Base-by-base conservation (phyloP, 2,797 vertebrate genomes). In the Gephyroberyx darwinii region DNA sequence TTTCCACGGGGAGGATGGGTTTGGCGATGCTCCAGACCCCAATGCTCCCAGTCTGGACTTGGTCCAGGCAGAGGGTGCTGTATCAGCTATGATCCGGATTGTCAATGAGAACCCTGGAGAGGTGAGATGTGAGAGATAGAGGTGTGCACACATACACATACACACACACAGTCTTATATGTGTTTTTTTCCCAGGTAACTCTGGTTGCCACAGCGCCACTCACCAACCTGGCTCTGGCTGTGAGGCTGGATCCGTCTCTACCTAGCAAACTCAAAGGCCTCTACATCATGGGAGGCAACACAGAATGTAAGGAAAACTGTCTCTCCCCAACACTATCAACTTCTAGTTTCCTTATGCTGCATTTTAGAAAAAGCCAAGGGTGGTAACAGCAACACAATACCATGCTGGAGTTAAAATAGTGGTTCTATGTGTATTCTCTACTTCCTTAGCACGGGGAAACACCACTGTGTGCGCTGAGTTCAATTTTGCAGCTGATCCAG, bases 271-370 rank as follows among this genome's bases (percentile, higher is more conserved):
- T 95, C 7, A 69, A 85, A 84, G 85, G 80, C 17, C 85, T 94
- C 19, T 95, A 93, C 87, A 90, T 94, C 69, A 95, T 93, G 92
- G 94, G 93, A 82, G 93, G 94, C 72, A 95, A 95, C 86, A 93
- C 91, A 1, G 94, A 94, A 52, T 91, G 93, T 94, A 62, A 90
- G 92, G 81, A 0, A 54, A 20, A 17, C 2, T 16, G 7, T 17
- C 14, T 47, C 22, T n/a, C 1, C 2, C 17, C 13, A 12, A 54
- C 19, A 14, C 8, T 10, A 41, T 51, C 3, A 45, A 35, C 8
- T 17, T n/a, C 5, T 37, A 10, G 4, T 13, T 5, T 26, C 5
- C 30, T 31, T 7, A 48, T 0, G 2, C 9, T 33, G 67, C 3
- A 30, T 17, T 54, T 56, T n/a, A 30, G 17, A 8, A 39, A 55